Base-by-base conservation (phyloP, 2,888 invertebrate species). In the Noctuana brunneofusca region DNA sequence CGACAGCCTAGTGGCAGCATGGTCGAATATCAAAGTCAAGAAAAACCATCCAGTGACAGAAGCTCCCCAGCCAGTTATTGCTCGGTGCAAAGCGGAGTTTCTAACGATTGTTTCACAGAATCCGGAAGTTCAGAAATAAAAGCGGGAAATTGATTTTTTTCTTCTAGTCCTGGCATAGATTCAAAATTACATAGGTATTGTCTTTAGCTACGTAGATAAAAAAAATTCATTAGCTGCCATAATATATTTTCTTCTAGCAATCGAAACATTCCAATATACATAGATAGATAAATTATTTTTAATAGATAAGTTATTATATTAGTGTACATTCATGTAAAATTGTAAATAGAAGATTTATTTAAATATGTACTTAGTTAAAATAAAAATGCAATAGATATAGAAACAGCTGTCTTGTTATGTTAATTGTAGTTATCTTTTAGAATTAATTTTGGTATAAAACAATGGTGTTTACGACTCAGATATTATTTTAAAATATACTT, bases 1-100 rank as follows among this genome's bases (percentile, higher is more conserved):
- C 83, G 93, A 18, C 93, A 94, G 68, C 93, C 93, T 0, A 93
- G 93, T 69, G 93, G 93, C 0, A 92, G 92, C 68, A 87, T 93
- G 81, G 84, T 93, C 11, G 92, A 91, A 63, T 92, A 87, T 68
- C 89, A 89, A 22, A 74, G 65, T 18, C 75, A 75, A 62, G 84
- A 84, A 55, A 86, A 83, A 65, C 74, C 78, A 65, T 68, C 76
- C 0, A 90, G 90, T 66, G 84, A 87, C 58, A 79, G 90, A 68
- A 90, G 91, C 69, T 91, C 91, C 0, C 91, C 91, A 1, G 89
- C 85, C 3, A 91, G 91, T 66, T 91, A 81, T 65, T 89, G 90
- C 66, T 91, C 91, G 0, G 79, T 82, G 0, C 89, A 87, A 58
- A 91, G 91, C 66, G 80, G 79, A 0, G 79, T 76, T 20, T 91